Evolutionary conservation across 2,797 vertebrate genomes (phyloP), one percentile per base, ranked within the genome.

Genomic region (Acanthurus leucopareius): DNA sequence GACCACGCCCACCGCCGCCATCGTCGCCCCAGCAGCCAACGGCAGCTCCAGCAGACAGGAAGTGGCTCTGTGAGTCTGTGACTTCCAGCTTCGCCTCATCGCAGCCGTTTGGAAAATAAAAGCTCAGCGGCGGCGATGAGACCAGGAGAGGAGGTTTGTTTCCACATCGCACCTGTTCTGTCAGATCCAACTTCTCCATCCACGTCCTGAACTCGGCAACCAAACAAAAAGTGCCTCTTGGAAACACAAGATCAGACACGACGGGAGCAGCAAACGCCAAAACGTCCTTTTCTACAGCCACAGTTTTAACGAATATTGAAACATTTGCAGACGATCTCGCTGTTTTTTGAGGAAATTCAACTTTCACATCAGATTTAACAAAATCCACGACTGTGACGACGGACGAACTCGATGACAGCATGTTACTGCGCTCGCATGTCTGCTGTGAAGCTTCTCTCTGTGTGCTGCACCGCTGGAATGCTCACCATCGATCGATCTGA

Each of bases 1-100:
- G 90, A 91, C 88, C 76, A 77, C 87, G 2, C 80, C 91, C 47
- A 69, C 82, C 2, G 52, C 87, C 0, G 71, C 94, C 63, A 94
- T 95, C 32, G 88, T 90, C 51, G 53, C 73, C 1, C 57, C 76
- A 0, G 76, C 91, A 0, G 80, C 95, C 70, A 97, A 97, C 14
- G 96, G 96, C 44, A 82, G 14, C 79, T 56, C 86, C 68, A 69
- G 0, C 79, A 96, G 95, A 82, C 96, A 95, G 81, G 97, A 97
- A 84, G 94, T 95, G 73, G 95, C 95, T 5, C 90, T 97, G 87
- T 97, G 44, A 10, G 1, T 3, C 6, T 0, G 13, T 1, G 9
- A 15, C 28, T 11, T 57, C 22, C 16, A 47, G 52, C 63, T 69
- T 67, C 51, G 8, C 20, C 42, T 75, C 35, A 3, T 67, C 59